Evolutionary conservation across 2,113 vertebrate genomes (phyloP), one percentile per base, ranked within the genome.

Genomic region (Ceyx margarethae): DNA sequence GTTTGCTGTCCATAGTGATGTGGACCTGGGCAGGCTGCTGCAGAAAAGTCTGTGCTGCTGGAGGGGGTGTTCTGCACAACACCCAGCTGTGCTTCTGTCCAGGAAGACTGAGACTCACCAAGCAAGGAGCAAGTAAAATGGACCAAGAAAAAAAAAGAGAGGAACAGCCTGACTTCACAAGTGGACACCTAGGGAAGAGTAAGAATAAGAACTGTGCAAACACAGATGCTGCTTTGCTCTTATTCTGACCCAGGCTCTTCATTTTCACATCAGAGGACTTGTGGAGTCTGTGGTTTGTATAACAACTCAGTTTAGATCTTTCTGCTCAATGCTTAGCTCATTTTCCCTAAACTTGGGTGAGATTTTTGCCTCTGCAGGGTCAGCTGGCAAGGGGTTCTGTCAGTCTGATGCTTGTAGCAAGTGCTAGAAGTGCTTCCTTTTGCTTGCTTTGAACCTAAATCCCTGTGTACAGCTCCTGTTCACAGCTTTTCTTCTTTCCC

Each of bases 171-270:
- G 54, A 11, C n/a, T 87, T 80, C 20, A 69, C 42, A 86, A 81
- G 12, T 13, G 40, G 28, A n/a, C 13, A 46, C 15, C 37, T 74
- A 45, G 37, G 56, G 46, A 54, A 54, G 29, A 90, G 21, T 62
- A 81, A 40, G 11, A 62, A 35, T 62, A 81, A 40, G 11, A 62
- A 35, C 12, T 69, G 8, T 68, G n/a, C 29, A 71, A 18, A 46
- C 4, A 3, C 2, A 9, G 1, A 4, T 0, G 0, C 19, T 62
- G 18, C 23, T 88, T 73, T 76, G 35, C n/a, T 53, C 7, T 18
- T 68, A 42, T 17, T 75, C 35, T 62, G 12, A 58, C 33, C 25
- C 60, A 50, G 23, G 35, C 15, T 60, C 42, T 40, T 74, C 19
- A 46, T 57, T 89, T 69, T 82, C 46, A 48, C 26, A 14, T 74